Evolutionary conservation across 2,888 invertebrate genomes (phyloP), one percentile per base, ranked within the genome.

Genomic region (Hyppa rectilinea): DNA sequence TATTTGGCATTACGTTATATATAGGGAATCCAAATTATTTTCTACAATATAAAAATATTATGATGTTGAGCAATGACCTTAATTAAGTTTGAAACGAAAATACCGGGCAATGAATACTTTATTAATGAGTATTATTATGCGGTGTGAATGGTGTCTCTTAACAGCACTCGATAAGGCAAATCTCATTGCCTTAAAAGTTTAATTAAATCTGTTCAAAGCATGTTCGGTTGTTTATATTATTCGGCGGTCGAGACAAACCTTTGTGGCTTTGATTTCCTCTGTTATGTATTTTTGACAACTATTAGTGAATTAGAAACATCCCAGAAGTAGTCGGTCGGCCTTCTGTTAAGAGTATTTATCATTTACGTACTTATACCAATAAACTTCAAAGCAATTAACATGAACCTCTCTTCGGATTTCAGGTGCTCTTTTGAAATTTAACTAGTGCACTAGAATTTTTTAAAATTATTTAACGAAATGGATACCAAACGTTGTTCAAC

Each of bases 91-190:
- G 84, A 88, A 91, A 91, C 83, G 85, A 91, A 92, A 94, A 94
- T 95, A 95, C 93, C 94, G 93, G 89, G 92, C 94, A 89, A 90
- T 86, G 85, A 94, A 95, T 95, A 95, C 94, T 94, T 93, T 87
- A 86, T 84, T 80, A 68, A 82, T 80, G 87, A 88, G 87, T 88
- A 87, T 87, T 86, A 84, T 83, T 78, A 83, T 81, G 82, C 80
- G 69, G 64, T 61, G 67, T 76, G 62, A 64, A 69, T 65, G 20
- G 55, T 66, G 70, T 74, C 66, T 72, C 65, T 64, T 71, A 75
- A 75, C 80, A 79, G 85, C 84, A 83, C 77, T 86, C 70, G 70
- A 45, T 76, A 84, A 81, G 80, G 75, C 84, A 78, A 78, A 53
- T 64, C 43, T 55, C 9, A 26, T 36, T 36, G 64, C 49, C 69